phyloP scores from a whole-genome alignment of 2,797 vertebrate species.

The Sebastolobus alascanus region DNA sequence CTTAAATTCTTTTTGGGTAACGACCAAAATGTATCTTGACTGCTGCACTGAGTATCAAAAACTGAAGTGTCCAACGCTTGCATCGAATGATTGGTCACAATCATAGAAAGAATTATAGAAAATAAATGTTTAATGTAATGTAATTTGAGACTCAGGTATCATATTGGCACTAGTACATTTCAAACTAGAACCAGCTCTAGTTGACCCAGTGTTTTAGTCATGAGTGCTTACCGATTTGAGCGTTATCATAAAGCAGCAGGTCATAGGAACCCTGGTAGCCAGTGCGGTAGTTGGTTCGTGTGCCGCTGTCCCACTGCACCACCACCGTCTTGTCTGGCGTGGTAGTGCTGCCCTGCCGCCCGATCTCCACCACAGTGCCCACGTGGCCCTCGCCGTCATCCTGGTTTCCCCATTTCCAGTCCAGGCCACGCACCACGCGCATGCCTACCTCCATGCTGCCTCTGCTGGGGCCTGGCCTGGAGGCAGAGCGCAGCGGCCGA shows the following conservation, averaged over 20 bases:
- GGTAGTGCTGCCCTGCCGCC: slow-evolving; percentile 95
- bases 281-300: slow-evolving; percentile 96
- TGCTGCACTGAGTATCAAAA: not conserved
- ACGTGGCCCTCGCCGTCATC: slow-evolving; percentile 95
- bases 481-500: slow-evolving; percentile 58
- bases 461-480: slow-evolving; percentile 61
- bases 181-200: not conserved
- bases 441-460: slow-evolving; percentile 98
- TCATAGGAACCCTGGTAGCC: slow-evolving; percentile 97
- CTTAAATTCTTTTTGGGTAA: no score
- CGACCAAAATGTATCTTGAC: no score
- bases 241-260: slow-evolving; percentile 97
- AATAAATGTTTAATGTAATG: not conserved
- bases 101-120: not conserved
- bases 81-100: not conserved
- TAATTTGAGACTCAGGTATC: not conserved
- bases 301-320: slow-evolving; percentile 98
- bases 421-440: slow-evolving; percentile 95
- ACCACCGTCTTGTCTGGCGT: slow-evolving; percentile 98
- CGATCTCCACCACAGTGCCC: slow-evolving; percentile 98
- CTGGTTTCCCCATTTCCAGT: slow-evolving; percentile 99
- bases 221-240: slow-evolving; percentile 91
- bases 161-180: not conserved
- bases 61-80: no score
- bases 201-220: not conserved